Conservation (phyloP, 2,888 invertebrate species). For the Pammene fasciana region DNA sequence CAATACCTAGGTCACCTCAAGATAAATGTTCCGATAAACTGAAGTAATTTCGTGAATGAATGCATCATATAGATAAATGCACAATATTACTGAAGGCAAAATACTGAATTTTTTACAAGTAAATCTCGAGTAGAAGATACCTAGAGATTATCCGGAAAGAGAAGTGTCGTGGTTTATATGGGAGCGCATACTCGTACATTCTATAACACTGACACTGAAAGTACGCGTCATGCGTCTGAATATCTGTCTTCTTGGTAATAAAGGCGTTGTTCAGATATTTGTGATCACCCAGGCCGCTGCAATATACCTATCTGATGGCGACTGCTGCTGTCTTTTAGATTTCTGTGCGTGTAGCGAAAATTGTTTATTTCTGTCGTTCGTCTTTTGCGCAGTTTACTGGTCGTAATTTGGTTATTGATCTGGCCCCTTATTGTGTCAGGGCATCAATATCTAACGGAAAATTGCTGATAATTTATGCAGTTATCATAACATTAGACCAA, state of each 20-base stretch:
- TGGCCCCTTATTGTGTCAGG: conserved; percentile 24
- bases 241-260: too few species aligned
- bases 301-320: too few species aligned
- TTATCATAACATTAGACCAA: conserved; percentile 36
- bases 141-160: too few species aligned
- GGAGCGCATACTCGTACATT: too few species aligned
- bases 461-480: conserved; percentile 31
- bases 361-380: not conserved
- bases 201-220: too few species aligned
- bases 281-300: too few species aligned
- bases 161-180: too few species aligned
- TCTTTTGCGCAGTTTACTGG: conserved; percentile 10
- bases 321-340: not conserved
- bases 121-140: too few species aligned
- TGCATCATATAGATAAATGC: not conserved
- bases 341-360: not conserved
- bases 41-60: conserved; percentile 11
- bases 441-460: conserved; percentile 27
- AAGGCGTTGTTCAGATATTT: too few species aligned
- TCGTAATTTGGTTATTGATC: conserved; percentile 26
- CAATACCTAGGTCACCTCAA: conserved; percentile 57
- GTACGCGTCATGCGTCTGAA: too few species aligned
- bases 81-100: not conserved
- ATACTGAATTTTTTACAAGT: too few species aligned
- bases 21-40: conserved; percentile 47